These are phyloP conservation scores for Calidris pugnax DNA, from an alignment of 2,113 vertebrate genomes.

Conservation along the genomic window DNA sequence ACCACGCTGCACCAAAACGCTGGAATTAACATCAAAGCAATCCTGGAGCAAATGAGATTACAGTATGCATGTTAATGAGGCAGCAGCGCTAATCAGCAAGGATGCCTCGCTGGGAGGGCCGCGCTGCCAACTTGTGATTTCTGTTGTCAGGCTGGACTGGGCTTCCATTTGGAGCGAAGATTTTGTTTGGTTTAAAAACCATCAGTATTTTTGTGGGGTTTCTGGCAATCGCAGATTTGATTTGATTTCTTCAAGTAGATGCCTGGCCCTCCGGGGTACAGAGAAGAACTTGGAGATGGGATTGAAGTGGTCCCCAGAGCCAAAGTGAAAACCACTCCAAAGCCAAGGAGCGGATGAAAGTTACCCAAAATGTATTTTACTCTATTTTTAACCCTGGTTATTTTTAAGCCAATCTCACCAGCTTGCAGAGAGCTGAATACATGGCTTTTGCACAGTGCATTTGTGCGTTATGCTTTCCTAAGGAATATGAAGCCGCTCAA, in stretches of 20 bases:
- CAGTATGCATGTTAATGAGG: slow-evolving; percentile 71
- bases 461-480: background rate
- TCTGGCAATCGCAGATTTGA: slow-evolving; percentile 26
- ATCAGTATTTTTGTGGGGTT: slow-evolving; percentile 24
- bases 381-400: slow-evolving; percentile 33
- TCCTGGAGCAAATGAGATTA: slow-evolving; percentile 71
- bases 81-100: slow-evolving; percentile 44
- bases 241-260: slow-evolving; percentile 47
- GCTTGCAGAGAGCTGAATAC: background rate
- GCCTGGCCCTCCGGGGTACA: slow-evolving; percentile 36
- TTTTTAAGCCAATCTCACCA: slow-evolving; percentile 5
- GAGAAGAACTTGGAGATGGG: slow-evolving; percentile 53
- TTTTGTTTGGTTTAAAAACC: slow-evolving; percentile 32
- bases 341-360: slow-evolving; percentile 37
- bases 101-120: slow-evolving; percentile 40
- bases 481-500: background rate
- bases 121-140: slow-evolving; percentile 40
- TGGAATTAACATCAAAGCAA: slow-evolving; percentile 74
- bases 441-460: background rate
- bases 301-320: slow-evolving; percentile 53
- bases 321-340: slow-evolving; percentile 46
- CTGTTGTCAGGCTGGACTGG: slow-evolving; percentile 38
- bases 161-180: slow-evolving; percentile 9
- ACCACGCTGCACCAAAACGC: slow-evolving; percentile 67
- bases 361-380: slow-evolving; percentile 40